Conservation (phyloP, 2,113 vertebrate species). For the Cavia porcellus region DNA sequence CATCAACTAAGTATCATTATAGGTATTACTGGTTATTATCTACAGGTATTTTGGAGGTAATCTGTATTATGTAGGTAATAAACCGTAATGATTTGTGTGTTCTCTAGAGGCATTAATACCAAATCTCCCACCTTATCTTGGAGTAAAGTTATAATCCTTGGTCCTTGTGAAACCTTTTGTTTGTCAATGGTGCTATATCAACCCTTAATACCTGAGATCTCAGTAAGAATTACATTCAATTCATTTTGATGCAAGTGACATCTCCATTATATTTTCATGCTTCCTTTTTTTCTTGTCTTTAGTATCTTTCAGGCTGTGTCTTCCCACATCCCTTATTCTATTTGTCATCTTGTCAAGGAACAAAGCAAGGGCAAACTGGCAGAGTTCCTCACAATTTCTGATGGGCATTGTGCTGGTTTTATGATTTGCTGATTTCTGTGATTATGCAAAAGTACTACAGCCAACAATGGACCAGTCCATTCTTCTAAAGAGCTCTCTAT, state of each 20-base stretch:
- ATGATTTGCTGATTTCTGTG: neutral
- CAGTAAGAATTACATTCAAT: neutral
- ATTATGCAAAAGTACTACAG: neutral
- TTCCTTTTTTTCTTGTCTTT: neutral
- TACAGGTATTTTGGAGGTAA: neutral
- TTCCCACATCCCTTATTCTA: neutral
- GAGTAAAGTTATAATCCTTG: neutral
- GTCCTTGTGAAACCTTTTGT: neutral
- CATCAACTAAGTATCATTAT: neutral
- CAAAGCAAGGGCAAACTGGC: neutral
- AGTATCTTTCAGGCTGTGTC: neutral
- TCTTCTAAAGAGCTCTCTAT: neutral
- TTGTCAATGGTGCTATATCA: neutral
- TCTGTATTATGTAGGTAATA: neutral
- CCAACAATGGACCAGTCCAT: neutral
- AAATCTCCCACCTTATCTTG: neutral
- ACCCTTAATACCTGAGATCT: neutral
- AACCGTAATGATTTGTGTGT: rapidly evolving
- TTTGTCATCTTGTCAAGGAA: neutral
- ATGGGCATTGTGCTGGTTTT: neutral
- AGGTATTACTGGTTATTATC: neutral
- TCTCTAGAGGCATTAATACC: neutral
- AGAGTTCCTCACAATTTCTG: neutral
- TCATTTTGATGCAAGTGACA: neutral
- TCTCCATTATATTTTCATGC: neutral